Evolutionary conservation across 2,797 vertebrate genomes (phyloP).

Genomic region (Pristis pectinata): DNA sequence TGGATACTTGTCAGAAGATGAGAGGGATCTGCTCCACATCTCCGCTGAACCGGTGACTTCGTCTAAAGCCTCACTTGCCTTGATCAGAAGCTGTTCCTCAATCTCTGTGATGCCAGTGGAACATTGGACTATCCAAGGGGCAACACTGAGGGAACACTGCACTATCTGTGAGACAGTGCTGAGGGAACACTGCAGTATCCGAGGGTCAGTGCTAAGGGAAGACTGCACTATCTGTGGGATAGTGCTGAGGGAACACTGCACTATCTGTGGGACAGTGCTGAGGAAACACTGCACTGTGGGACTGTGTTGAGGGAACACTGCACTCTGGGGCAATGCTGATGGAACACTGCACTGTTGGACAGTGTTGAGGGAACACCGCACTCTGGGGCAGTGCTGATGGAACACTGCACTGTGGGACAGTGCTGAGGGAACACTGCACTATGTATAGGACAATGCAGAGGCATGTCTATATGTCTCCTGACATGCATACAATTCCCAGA

Average conservation of each 20-base stretch:
- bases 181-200: background rate
- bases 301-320: no score
- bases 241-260: background rate
- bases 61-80: background rate
- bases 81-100: no score
- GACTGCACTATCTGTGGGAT: background rate
- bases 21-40: background rate
- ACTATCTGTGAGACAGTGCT: background rate
- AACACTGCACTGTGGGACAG: no score
- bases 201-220: background rate
- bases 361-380: no score
- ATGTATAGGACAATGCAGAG: no score
- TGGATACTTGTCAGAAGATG: constrained; percentile 41
- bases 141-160: background rate
- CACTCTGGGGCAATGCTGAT: no score
- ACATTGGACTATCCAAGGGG: background rate
- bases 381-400: no score
- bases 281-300: no score
- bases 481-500: no score
- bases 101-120: background rate
- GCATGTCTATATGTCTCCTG: no score
- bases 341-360: no score
- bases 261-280: background rate
- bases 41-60: background rate
- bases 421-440: no score